Evolutionary conservation across 2,797 vertebrate genomes (phyloP).

Genomic region (Strix occidentalis): DNA sequence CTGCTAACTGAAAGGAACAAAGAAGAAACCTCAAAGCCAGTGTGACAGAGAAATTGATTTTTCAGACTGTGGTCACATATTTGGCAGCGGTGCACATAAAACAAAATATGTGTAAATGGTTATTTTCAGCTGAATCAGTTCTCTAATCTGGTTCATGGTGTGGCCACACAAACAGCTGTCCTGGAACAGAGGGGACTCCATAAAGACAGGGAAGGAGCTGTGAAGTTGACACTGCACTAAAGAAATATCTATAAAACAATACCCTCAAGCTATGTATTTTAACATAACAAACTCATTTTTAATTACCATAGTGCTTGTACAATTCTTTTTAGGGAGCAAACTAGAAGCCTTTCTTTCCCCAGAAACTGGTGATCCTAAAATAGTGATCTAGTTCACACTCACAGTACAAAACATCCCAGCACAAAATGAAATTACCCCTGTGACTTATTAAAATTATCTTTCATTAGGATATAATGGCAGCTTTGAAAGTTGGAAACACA

Average conservation of each 20-base stretch:
- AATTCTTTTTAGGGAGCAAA: not conserved
- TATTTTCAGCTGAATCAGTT: not conserved
- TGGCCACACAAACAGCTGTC: not conserved
- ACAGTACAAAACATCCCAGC: not conserved
- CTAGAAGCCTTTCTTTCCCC: not conserved
- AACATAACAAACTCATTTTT: not conserved
- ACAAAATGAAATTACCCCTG: not conserved
- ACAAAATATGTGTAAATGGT: not conserved
- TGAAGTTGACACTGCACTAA: not conserved
- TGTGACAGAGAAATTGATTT: not conserved
- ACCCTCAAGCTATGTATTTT: not conserved
- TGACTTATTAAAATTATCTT: not conserved
- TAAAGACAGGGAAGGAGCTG: not conserved
- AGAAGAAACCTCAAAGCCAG: not conserved
- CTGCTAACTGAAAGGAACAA: not conserved
- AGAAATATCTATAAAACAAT: not conserved
- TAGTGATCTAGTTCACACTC: not conserved
- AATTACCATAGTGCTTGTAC: not conserved
- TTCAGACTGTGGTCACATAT: not conserved
- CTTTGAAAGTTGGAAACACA: not conserved
- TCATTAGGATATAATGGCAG: not conserved
- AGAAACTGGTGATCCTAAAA: not conserved
- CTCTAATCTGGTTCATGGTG: not conserved
- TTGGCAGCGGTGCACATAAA: not conserved
- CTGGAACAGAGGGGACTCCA: not conserved